Conservation (phyloP, 2,888 invertebrate species). For the Neuroscelio doddi region DNA sequence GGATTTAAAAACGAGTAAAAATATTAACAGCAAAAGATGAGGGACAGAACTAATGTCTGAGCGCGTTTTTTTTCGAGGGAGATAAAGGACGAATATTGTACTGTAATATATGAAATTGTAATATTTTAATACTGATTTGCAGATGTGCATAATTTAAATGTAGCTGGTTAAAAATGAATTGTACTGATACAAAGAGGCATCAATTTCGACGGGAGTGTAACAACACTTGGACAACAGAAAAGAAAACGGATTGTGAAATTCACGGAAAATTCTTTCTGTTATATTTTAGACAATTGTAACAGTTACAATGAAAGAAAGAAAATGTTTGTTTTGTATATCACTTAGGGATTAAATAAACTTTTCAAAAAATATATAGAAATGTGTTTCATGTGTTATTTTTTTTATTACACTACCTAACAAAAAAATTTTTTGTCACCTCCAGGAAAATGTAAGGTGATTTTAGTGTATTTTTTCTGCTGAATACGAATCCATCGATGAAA, state of each 20-base stretch:
- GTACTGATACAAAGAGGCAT: conserved; percentile 63
- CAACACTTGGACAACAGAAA: conserved; percentile 60
- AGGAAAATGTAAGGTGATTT: too few species aligned
- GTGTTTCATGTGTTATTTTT: too few species aligned
- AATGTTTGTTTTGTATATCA: conserved; percentile 78
- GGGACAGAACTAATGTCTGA: too few species aligned
- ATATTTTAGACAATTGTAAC: conserved; percentile 74
- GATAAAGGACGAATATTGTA: conserved; percentile 53
- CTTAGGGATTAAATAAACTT: conserved; percentile 77
- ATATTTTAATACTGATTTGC: conserved; percentile 74
- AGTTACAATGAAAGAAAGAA: conserved; percentile 70
- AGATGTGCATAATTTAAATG: conserved; percentile 71
- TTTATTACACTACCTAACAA: too few species aligned
- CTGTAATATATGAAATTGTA: conserved; percentile 73
- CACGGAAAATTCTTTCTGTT: conserved; percentile 74
- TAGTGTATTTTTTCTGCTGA: too few species aligned
- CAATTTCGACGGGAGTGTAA: conserved; percentile 49
- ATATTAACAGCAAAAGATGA: too few species aligned
- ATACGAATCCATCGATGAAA: too few species aligned
- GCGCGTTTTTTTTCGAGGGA: conserved; percentile 23
- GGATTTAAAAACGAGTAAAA: too few species aligned
- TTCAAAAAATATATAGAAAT: conserved; percentile 69
- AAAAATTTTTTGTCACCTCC: too few species aligned
- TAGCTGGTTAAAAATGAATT: conserved; percentile 68
- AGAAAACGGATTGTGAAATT: conserved; percentile 64